Percentiles rank a stretch among this genome's conserved stretches.
These are phyloP conservation scores for Amphimallon solstitiale DNA, from an alignment of 2,888 invertebrate genomes.

Conservation along the genomic window DNA sequence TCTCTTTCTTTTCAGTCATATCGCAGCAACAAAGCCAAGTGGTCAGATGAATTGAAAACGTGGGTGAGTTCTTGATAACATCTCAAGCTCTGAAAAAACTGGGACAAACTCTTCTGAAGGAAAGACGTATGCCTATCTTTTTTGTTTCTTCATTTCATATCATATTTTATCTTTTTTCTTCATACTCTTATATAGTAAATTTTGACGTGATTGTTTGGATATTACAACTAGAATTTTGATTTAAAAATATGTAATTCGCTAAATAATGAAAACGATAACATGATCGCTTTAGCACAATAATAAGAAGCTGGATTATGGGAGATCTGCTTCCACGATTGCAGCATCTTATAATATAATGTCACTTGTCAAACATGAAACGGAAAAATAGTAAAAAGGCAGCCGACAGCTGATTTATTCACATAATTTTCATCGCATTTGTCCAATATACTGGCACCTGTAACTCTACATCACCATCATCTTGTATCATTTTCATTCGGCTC, in stretches of 20 bases:
- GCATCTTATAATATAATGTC: conserved; percentile 17
- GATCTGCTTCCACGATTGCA: conserved; percentile 32
- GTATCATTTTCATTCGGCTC: no score
- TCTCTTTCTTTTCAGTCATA: conserved; percentile 35
- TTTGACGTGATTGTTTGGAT: conserved; percentile 1
- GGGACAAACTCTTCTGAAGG: conserved; percentile 17
- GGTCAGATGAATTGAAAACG: conserved; percentile 34
- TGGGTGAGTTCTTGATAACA: conserved; percentile 30
- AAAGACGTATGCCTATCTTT: background rate
- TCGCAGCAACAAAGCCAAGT: conserved; percentile 33
- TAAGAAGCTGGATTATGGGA: conserved; percentile 35
- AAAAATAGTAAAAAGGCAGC: no score
- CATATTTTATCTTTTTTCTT: background rate
- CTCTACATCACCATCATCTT: background rate
- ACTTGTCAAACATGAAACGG: background rate
- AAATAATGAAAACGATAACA: background rate
- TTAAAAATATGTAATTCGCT: no score
- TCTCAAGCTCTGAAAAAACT: background rate
- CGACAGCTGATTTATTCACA: conserved; percentile 35
- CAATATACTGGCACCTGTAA: no score
- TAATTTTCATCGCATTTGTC: background rate
- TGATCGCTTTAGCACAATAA: conserved; percentile 14
- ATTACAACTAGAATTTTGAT: background rate
- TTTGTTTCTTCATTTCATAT: conserved; percentile 10
- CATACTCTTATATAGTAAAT: background rate